Percentiles rank a stretch among this genome's conserved stretches.
Conservation (phyloP, 1,140 invertebrate species). For the Brachionus plicatilis region DNA sequence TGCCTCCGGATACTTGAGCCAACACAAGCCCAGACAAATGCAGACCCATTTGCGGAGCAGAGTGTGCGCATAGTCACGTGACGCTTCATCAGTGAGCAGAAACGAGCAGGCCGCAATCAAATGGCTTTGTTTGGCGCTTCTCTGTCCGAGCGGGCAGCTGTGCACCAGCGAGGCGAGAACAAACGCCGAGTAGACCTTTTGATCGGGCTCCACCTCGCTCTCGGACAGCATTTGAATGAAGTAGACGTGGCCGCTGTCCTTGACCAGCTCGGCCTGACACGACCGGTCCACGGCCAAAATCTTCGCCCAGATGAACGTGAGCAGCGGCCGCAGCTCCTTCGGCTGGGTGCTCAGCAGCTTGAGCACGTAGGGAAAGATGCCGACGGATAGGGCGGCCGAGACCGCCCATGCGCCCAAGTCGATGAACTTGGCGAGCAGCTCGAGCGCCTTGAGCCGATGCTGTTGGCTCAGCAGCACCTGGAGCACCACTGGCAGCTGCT, state of each 20-base stretch:
- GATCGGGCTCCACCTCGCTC: neutral
- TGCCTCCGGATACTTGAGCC: constrained; percentile 17
- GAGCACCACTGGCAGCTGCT: constrained; percentile 88
- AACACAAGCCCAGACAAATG: constrained; percentile 3
- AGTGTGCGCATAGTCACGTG: neutral
- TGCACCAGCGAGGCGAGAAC: neutral
- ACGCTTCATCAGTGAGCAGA: neutral
- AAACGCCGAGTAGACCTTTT: constrained; percentile 36
- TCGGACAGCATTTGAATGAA: constrained; percentile 62
- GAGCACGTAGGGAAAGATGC: constrained; percentile 96
- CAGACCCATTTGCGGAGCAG: constrained; percentile 13
- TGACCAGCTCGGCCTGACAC: constrained; percentile 87
- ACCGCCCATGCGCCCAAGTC: constrained; percentile 95
- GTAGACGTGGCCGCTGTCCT: constrained; percentile 89
- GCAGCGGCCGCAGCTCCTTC: constrained; percentile 77
- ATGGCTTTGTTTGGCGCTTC: constrained; percentile 5
- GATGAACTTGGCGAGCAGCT: constrained; percentile 86
- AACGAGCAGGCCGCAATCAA: neutral
- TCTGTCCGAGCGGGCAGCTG: neutral
- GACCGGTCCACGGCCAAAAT: constrained; percentile 92
- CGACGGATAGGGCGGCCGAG: constrained; percentile 86
- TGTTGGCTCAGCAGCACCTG: constrained; percentile 89
- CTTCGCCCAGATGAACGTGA: constrained; percentile 99
- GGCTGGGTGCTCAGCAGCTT: constrained; percentile 81
- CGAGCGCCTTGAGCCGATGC: constrained; percentile 84